Conservation (phyloP, 2,797 vertebrate genomes). For the Acanthornis magna region DNA sequence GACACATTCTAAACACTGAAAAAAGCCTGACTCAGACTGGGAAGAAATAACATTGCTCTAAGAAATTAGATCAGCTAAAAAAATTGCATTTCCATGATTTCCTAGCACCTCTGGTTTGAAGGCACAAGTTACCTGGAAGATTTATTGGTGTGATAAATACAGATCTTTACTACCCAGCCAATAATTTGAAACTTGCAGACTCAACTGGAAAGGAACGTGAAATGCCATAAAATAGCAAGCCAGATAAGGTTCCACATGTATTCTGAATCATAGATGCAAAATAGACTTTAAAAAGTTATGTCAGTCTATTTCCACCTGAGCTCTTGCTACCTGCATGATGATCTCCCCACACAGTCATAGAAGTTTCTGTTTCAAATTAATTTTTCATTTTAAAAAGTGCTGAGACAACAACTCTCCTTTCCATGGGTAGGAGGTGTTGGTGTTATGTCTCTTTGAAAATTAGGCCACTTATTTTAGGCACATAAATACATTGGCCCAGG, state of each 20-base stretch:
- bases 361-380: not conserved
- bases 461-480: constrained; percentile 18
- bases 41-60: not conserved
- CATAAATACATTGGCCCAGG: not conserved
- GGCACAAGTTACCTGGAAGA: not conserved
- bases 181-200: constrained; percentile 35
- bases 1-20: not conserved
- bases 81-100: not conserved
- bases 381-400: not conserved
- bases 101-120: not conserved
- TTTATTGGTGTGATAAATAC: constrained; percentile 33
- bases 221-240: not conserved
- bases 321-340: not conserved
- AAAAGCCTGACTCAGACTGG: constrained; percentile 9
- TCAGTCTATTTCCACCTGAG: not conserved
- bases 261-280: not conserved
- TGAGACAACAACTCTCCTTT: not conserved
- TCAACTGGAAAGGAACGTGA: not conserved
- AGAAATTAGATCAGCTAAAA: constrained; percentile 1
- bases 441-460: constrained; percentile 5
- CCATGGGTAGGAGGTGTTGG: not conserved
- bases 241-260: not conserved
- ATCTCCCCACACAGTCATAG: not conserved
- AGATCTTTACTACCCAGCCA: not conserved
- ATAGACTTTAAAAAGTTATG: not conserved